A percentile compares a stretch with the other conserved stretches of the same genome.
phyloP scores from a whole-genome alignment of 2,797 vertebrate genomes.

The Thunnus albacares region DNA sequence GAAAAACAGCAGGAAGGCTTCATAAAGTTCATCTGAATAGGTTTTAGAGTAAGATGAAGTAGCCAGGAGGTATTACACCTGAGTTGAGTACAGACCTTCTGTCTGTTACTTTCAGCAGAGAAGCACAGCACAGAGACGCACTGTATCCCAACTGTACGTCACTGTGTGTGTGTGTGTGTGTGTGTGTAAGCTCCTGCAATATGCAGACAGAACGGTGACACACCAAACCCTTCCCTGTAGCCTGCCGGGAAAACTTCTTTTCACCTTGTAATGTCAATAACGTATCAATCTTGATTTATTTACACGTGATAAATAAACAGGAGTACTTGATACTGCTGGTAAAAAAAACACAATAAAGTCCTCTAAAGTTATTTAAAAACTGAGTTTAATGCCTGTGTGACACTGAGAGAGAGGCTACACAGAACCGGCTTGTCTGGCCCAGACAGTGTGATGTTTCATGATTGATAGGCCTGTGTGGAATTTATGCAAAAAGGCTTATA shows the following conservation, averaged over 20 bases:
- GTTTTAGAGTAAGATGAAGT: neutral
- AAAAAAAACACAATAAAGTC: neutral
- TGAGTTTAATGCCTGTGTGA: neutral
- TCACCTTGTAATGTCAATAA: neutral
- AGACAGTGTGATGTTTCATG: conserved; percentile 6
- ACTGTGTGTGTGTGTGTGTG: neutral
- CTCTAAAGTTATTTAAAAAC: conserved; percentile 17
- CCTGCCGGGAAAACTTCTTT: neutral
- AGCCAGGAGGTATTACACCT: neutral
- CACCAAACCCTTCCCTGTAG: neutral
- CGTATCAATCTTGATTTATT: neutral
- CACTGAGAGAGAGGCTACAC: conserved; percentile 12
- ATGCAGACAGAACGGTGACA: conserved; percentile 16
- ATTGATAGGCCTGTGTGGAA: conserved; percentile 37
- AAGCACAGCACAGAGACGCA: conserved; percentile 30
- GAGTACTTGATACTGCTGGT: neutral
- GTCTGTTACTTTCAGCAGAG: conserved; percentile 9
- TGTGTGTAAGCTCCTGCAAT: neutral
- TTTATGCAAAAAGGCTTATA: conserved; percentile 26
- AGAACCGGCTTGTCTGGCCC: conserved; percentile 11
- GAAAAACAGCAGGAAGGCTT: neutral
- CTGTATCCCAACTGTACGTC: conserved; percentile 12
- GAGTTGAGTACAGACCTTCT: neutral
- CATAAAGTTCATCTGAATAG: neutral
- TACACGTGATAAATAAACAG: neutral